These are phyloP conservation scores for Xenops minutus DNA, from an alignment of 2,797 vertebrate species.

Conservation along the genomic window DNA sequence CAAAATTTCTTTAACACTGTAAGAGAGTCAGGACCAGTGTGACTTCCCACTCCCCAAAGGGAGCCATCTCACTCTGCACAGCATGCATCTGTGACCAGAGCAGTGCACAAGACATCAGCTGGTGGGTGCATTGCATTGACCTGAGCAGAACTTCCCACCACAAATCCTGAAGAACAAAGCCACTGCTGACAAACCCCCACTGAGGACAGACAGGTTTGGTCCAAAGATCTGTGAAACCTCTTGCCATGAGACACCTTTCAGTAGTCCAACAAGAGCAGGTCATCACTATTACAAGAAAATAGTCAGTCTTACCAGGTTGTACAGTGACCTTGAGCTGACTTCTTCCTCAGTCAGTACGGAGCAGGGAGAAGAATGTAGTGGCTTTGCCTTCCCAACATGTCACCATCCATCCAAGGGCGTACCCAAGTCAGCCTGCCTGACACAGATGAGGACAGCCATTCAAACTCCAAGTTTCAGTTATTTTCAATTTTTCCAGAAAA, in stretches of 20 bases:
- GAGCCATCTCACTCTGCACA: background rate
- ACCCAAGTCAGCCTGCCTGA: background rate
- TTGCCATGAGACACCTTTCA: background rate
- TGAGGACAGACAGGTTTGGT: background rate
- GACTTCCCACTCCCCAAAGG: background rate
- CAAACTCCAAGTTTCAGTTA: background rate
- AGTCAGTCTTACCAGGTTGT: background rate
- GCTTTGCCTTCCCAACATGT: background rate
- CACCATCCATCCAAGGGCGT: background rate
- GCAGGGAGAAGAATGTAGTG: background rate
- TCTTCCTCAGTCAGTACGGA: background rate
- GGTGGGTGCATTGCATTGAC: background rate
- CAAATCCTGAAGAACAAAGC: rapidly evolving
- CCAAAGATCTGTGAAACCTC: background rate
- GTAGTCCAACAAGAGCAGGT: background rate
- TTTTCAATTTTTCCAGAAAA: background rate
- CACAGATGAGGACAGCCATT: background rate
- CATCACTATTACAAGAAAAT: background rate
- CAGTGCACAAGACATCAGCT: background rate
- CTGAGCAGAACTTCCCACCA: background rate
- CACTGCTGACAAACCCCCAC: rapidly evolving
- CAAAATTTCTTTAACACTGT: background rate
- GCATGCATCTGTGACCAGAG: background rate
- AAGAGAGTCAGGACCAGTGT: background rate
- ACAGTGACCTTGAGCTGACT: background rate